A percentile compares a stretch with the other conserved stretches of the same genome.
These are phyloP conservation scores for Megaceryle maxima DNA, from an alignment of 2,113 vertebrate species.

Conservation along the genomic window DNA sequence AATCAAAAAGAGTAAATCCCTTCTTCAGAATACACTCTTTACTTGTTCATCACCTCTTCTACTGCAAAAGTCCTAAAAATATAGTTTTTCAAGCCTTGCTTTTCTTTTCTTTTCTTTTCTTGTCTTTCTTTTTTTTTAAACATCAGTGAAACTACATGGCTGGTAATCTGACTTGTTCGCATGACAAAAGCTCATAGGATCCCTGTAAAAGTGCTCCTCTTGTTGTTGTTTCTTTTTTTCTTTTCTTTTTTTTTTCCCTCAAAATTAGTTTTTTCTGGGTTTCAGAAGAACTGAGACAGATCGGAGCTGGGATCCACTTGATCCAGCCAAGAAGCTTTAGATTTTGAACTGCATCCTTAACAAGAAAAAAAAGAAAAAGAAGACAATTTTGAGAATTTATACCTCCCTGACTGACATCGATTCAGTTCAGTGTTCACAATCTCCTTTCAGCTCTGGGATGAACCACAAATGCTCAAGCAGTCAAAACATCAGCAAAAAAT, in stretches of 20 bases:
- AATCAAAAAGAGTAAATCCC: neutral
- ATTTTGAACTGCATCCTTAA: neutral
- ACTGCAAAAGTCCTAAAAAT: neutral
- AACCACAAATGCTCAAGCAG: neutral
- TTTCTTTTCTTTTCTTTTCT: neutral
- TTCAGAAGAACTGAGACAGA: neutral
- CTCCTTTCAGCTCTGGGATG: neutral
- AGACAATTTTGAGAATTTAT: neutral
- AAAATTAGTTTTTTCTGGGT: neutral
- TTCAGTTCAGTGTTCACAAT: neutral
- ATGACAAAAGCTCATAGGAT: neutral
- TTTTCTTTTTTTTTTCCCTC: neutral
- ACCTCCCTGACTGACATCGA: neutral
- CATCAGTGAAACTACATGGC: neutral
- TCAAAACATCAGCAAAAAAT: slow-evolving; percentile 7
- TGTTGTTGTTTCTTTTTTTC: neutral
- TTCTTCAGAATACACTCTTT: neutral
- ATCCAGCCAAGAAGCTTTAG: neutral
- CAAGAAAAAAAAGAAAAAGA: neutral
- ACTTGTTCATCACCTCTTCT: neutral
- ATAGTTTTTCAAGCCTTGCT: neutral
- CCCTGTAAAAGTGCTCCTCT: neutral
- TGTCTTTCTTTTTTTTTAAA: neutral
- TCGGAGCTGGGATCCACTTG: neutral
- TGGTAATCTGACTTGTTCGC: neutral